Percentiles rank a stretch among this genome's conserved stretches.
Evolutionary conservation across 64 coral and sea anemone species (phyloP).

Genomic region (Orbicella faveolata): DNA sequence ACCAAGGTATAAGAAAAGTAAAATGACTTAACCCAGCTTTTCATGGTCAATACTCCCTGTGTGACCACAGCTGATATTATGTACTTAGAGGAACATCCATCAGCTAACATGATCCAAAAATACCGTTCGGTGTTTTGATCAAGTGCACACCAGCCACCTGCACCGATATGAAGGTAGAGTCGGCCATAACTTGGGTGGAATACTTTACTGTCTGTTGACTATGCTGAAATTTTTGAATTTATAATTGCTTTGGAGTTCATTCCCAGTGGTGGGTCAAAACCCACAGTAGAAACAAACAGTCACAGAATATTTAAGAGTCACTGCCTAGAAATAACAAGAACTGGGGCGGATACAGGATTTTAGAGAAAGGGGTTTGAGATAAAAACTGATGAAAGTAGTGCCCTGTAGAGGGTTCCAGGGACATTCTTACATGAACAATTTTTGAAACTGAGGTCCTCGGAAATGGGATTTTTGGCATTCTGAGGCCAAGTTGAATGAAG

Average conservation of each 20-base stretch:
- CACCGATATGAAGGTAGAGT: neutral
- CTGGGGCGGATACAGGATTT: too few relatives aligned
- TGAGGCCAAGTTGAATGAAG: too few relatives aligned
- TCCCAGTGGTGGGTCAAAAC: neutral
- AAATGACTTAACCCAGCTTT: neutral
- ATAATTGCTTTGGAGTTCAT: constrained; percentile 8
- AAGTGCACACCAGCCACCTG: neutral
- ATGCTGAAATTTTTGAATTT: neutral
- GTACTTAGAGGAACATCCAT: too few relatives aligned
- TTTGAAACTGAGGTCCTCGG: too few relatives aligned
- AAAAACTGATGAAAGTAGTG: too few relatives aligned
- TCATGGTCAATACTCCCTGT: neutral
- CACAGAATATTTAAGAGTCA: neutral
- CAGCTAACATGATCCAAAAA: too few relatives aligned
- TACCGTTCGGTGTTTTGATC: neutral
- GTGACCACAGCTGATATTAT: neutral
- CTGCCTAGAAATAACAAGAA: too few relatives aligned
- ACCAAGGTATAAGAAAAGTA: neutral
- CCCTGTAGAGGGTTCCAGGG: too few relatives aligned
- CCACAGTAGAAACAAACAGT: too few relatives aligned
- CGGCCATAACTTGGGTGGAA: neutral
- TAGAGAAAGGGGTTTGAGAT: too few relatives aligned
- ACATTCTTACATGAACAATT: too few relatives aligned
- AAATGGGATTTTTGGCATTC: too few relatives aligned
- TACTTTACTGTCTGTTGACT: neutral